These are phyloP conservation scores for Zaprionus africanus DNA, from an alignment of 1,140 invertebrate genomes.

Conservation along the genomic window DNA sequence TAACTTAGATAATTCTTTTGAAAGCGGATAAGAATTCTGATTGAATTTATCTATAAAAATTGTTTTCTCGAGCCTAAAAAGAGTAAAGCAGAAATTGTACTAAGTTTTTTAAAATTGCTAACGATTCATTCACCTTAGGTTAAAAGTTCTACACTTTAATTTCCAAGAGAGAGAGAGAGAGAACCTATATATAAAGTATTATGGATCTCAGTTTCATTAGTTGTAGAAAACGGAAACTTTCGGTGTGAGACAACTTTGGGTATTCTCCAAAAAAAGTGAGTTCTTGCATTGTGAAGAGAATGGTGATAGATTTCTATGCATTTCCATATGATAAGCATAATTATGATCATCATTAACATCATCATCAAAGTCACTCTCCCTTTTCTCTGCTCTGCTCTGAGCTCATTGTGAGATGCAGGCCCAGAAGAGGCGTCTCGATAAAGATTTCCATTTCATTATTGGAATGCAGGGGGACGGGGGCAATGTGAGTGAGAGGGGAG, in stretches of 20 bases:
- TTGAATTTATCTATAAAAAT: background rate
- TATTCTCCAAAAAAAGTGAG: background rate
- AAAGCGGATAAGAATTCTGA: background rate
- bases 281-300: background rate
- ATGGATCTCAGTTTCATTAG: background rate
- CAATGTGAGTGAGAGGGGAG: background rate
- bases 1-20: too few species aligned
- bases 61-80: background rate
- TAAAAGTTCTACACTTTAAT: too few species aligned
- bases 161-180: too few species aligned
- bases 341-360: background rate
- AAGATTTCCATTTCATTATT: slow-evolving; percentile 72
- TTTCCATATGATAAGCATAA: background rate
- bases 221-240: background rate
- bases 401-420: slow-evolving; percentile 5
- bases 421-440: slow-evolving; percentile 26
- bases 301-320: background rate
- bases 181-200: background rate
- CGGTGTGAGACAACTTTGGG: background rate
- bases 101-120: background rate
- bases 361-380: slow-evolving; percentile 21
- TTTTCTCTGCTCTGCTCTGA: slow-evolving; percentile 16
- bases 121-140: background rate
- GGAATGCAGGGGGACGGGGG: slow-evolving; percentile 44
- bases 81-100: background rate